These are phyloP conservation scores for Acomys russatus DNA, from an alignment of 2,797 vertebrate species.

Conservation along the genomic window DNA sequence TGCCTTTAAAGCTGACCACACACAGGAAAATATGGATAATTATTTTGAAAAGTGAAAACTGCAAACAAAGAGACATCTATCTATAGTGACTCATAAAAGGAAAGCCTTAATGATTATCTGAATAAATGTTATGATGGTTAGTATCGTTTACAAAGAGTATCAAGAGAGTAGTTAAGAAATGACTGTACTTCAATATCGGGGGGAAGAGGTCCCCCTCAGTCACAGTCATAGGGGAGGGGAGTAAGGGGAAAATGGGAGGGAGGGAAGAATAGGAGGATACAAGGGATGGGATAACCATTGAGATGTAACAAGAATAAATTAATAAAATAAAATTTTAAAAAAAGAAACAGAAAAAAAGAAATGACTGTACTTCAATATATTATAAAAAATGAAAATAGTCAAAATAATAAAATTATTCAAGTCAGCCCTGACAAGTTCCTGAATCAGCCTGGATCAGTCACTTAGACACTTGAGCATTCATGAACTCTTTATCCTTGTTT, in stretches of 20 bases:
- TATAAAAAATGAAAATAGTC: not conserved
- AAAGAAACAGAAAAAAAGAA: too few relatives aligned
- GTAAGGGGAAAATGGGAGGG: too few relatives aligned
- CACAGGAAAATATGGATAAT: not conserved
- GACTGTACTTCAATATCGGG: not conserved
- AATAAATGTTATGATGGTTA: not conserved
- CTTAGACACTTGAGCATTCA: not conserved
- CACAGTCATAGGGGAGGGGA: too few relatives aligned
- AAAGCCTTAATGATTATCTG: slow-evolving; percentile 22
- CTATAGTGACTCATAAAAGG: not conserved
- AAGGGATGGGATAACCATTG: too few relatives aligned
- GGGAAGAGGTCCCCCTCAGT: too few relatives aligned
- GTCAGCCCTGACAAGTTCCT: not conserved
- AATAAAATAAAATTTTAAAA: too few relatives aligned
- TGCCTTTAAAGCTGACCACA: not conserved
- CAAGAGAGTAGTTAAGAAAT: not conserved
- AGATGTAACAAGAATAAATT: too few relatives aligned
- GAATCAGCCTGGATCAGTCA: not conserved
- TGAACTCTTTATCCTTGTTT: not conserved
- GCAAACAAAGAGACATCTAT: not conserved
- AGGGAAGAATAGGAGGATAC: too few relatives aligned
- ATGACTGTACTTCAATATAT: not conserved
- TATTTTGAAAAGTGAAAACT: not conserved
- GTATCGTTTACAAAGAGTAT: not conserved
- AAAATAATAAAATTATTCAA: not conserved